Base-by-base conservation (phyloP, 2,888 invertebrate species). In the Helicoverpa assulta region DNA sequence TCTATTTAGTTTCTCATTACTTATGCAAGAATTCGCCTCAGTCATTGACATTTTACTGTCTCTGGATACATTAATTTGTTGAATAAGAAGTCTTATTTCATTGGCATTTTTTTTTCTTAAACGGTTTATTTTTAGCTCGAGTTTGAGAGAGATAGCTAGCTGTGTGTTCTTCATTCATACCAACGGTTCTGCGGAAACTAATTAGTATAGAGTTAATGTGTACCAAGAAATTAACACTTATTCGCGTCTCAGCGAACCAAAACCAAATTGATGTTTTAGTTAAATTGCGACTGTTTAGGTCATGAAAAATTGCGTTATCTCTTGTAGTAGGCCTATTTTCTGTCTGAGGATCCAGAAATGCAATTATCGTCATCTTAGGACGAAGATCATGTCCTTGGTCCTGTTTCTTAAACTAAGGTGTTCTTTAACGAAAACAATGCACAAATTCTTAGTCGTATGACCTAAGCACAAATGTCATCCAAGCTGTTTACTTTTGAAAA, bases 11-110 rank as follows among this genome's bases (percentile, higher is more conserved):
- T 10, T 18, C 57, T 54, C 57, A 64, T 71, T 54, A 71, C 4
- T 71, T 21, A 71, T 71, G 54, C 71, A 70, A 50, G 53, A 21
- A 50, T 33, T 56, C 70, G 64, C 14, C 21, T 50, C 21, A 71
- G 18, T 64, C 40, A 55, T 71, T 54, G 71, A 55, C 29, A 54
- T 71, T 61, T 61, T 56, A 51, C 40, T 56, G 10, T 43, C 43
- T 43, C 51, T 33, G 18, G 43, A 33, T 69, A 70, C 2, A 69
- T 70, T 33, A 70, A 21, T 43, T 21, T 18, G 61, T n/a, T 40
- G 26, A 55, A 60, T 50, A 12, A 54, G 54, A 59, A 26, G n/a
- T 37, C 10, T 43, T 16, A 16, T 43, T 10, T 43, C 16, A 43
- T 43, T 43, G 43, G 5, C 43, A 16, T 16, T 18, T 0, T 12